A percentile compares a stretch with the other conserved stretches of the same genome.
Conservation (phyloP, 1,140 invertebrate species). For the Conus betulinus region DNA sequence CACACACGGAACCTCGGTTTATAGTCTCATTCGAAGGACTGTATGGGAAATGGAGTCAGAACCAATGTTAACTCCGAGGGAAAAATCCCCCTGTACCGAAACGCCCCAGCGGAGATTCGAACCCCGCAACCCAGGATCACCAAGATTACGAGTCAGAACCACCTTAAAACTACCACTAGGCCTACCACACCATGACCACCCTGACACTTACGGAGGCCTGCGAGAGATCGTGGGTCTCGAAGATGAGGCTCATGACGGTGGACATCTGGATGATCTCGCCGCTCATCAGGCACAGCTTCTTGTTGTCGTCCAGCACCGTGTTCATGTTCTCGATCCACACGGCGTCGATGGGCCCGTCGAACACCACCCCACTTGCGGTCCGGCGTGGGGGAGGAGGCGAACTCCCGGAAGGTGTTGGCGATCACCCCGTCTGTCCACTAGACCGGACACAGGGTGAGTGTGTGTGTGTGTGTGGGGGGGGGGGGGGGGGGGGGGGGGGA, state of each 20-base stretch:
- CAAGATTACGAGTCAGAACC: too few species aligned
- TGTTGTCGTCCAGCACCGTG: slow-evolving; percentile 77
- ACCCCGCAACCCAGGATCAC: too few species aligned
- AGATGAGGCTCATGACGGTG: slow-evolving; percentile 75
- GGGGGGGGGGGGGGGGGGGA: too few species aligned
- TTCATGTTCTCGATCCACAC: slow-evolving; percentile 78
- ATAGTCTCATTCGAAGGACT: too few species aligned
- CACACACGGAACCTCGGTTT: too few species aligned
- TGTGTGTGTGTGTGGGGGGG: too few species aligned
- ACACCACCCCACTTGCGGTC: slow-evolving; percentile 76
- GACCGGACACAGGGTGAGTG: neutral
- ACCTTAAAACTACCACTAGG: too few species aligned
- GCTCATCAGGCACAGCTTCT: slow-evolving; percentile 77
- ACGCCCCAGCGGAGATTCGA: too few species aligned
- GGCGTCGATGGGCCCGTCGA: slow-evolving; percentile 77
- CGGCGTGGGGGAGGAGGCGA: slow-evolving; percentile 73
- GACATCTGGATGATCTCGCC: slow-evolving; percentile 78
- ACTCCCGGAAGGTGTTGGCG: slow-evolving; percentile 76
- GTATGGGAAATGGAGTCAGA: too few species aligned
- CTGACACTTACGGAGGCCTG: slow-evolving; percentile 78
- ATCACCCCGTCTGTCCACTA: slow-evolving; percentile 79
- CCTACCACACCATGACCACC: slow-evolving; percentile 8
- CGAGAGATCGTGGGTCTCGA: slow-evolving; percentile 76
- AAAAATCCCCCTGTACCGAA: too few species aligned
- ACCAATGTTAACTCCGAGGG: too few species aligned